phyloP scores from a whole-genome alignment of 2,113 vertebrate species.

The Nettapus auritus region DNA sequence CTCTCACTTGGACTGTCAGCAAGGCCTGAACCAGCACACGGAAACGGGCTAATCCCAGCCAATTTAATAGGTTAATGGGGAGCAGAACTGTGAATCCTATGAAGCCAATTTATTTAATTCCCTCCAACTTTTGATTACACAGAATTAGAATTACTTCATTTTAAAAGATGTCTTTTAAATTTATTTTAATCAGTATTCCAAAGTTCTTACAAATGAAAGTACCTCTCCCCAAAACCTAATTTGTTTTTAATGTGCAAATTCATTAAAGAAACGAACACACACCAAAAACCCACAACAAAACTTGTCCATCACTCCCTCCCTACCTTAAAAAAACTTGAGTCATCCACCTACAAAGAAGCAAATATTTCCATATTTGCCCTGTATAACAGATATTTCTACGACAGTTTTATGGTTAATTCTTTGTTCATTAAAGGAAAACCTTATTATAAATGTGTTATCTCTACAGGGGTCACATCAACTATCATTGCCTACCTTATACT shows the following conservation, averaged over 20 bases:
- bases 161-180: neutral
- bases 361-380: neutral
- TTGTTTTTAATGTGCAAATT: neutral
- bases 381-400: neutral
- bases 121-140: neutral
- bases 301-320: neutral
- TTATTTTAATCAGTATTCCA: constrained; percentile 8
- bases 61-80: neutral
- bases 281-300: neutral
- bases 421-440: constrained; percentile 64
- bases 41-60: neutral
- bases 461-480: neutral
- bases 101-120: neutral
- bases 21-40: neutral
- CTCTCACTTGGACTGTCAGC: neutral
- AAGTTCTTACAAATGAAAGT: constrained; percentile 33
- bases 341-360: neutral
- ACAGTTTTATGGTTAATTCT: constrained; percentile 46
- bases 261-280: neutral
- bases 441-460: neutral
- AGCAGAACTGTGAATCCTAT: neutral
- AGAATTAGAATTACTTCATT: neutral
- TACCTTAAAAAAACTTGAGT: neutral
- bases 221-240: neutral
- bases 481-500: neutral